phyloP scores from a whole-genome alignment of 35 echinoderm and acorn worm species.

The Nesometra sesokonis region DNA sequence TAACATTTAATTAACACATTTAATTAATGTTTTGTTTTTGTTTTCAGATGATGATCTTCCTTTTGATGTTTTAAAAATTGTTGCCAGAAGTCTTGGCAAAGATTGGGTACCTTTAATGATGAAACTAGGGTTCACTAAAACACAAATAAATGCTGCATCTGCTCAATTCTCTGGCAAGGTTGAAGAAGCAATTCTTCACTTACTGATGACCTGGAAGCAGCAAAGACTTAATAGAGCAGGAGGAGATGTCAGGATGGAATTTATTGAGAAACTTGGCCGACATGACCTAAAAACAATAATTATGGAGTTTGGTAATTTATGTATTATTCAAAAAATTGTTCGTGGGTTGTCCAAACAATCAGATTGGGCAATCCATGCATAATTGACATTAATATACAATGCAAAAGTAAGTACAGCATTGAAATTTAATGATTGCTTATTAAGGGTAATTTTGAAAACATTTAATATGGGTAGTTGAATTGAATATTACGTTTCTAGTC shows the following conservation, averaged over 20 bases:
- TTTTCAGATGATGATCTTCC: neutral
- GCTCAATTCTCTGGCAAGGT: neutral
- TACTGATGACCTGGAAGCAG: neutral
- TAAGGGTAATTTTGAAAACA: too few species aligned
- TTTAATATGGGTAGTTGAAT: too few species aligned
- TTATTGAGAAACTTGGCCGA: neutral
- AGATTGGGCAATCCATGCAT: too few species aligned
- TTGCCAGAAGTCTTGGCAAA: neutral
- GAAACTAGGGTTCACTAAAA: neutral
- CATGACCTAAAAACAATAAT: neutral
- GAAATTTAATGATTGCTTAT: too few species aligned
- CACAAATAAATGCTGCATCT: neutral
- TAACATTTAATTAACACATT: too few species aligned
- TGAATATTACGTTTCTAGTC: too few species aligned
- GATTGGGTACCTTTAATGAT: neutral
- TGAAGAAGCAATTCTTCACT: neutral
- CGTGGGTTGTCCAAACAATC: too few species aligned
- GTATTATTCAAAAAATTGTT: too few species aligned
- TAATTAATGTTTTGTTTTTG: too few species aligned
- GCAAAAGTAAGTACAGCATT: too few species aligned
- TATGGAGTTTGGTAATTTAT: neutral
- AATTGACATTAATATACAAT: too few species aligned
- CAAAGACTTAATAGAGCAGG: neutral
- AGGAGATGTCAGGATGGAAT: neutral
- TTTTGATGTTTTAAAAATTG: neutral